Conservation (phyloP, 2,113 vertebrate genomes). For the Thunnus maccoyii region DNA sequence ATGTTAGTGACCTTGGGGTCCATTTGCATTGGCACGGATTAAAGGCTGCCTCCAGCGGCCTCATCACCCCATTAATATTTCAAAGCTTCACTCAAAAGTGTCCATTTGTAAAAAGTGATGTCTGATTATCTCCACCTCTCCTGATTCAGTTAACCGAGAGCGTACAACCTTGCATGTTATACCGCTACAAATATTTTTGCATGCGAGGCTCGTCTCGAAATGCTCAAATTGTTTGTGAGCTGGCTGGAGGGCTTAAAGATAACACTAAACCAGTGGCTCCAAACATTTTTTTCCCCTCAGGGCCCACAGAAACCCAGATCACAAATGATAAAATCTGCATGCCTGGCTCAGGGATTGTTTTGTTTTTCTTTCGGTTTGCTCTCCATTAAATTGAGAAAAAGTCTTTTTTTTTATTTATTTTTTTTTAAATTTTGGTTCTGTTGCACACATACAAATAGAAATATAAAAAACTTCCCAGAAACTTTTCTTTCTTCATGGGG, state of each 20-base stretch:
- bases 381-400: constrained; percentile 5
- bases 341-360: background rate
- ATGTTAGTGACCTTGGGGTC: constrained; percentile 70
- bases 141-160: constrained; percentile 36
- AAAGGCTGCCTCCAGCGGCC: constrained; percentile 57
- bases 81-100: constrained; percentile 52
- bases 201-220: constrained; percentile 4
- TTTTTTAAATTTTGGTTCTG: background rate
- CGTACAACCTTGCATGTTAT: background rate
- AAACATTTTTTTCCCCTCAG: constrained; percentile 23
- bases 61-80: constrained; percentile 65
- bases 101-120: constrained; percentile 55
- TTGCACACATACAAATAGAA: background rate
- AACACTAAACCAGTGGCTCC: constrained; percentile 26
- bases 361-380: constrained; percentile 9
- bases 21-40: constrained; percentile 70
- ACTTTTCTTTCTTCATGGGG: background rate
- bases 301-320: constrained; percentile 15
- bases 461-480: background rate
- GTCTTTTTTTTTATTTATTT: background rate
- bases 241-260: constrained; percentile 3
- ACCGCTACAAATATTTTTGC: background rate
- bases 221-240: constrained; percentile 30
- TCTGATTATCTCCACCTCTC: constrained; percentile 53
- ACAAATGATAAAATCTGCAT: constrained; percentile 47